Evolutionary conservation across 2,113 vertebrate species (phyloP), one percentile per base, ranked within the genome.

Genomic region (Clarias batrachus): DNA sequence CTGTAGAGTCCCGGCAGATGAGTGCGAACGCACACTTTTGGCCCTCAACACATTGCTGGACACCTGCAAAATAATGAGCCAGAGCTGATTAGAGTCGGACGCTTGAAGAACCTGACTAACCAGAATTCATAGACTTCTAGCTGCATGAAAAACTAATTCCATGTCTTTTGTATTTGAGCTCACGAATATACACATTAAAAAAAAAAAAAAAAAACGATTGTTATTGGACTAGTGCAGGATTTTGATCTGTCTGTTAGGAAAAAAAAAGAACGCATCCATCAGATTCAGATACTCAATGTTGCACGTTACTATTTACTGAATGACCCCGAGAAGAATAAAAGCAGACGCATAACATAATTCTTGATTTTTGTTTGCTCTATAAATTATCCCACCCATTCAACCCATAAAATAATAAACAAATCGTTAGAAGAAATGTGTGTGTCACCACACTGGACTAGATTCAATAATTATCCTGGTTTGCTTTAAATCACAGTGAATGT

Each of bases 11-110:
- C 79, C 94, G 92, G 89, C 96, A 98, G 74, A 97, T 89, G 89
- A 99, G 89, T 30, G 93, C 95, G 93, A 99, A 98, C 81, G 91
- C 92, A 7, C 93, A 91, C 62, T 56, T 88, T 91, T 97, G 93
- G 4, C 94, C 96, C 91, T 96, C 95, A 16, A 16, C 66, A 84
- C 92, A 94, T 85, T 54, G 90, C 85, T 93, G 93, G 12, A 97
- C 90, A 88, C 93, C 97, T 99, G 91, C 9, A 80, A 89, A 83
- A 91, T 59, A 68, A 37, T 52, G 90, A 89, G 60, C 6, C 4
- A 81, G 57, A 83, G 74, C 33, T 83, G 56, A 77, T 81, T 52
- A 74, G 17, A 9, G 23, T 68, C 30, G 74, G n/a, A 17, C 48
- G 76, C 27, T 33, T 82, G 48, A 5, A 54, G 23, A 48, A 10